Evolutionary conservation across 2,888 invertebrate genomes (phyloP).

Genomic region (Hydraecia micacea): DNA sequence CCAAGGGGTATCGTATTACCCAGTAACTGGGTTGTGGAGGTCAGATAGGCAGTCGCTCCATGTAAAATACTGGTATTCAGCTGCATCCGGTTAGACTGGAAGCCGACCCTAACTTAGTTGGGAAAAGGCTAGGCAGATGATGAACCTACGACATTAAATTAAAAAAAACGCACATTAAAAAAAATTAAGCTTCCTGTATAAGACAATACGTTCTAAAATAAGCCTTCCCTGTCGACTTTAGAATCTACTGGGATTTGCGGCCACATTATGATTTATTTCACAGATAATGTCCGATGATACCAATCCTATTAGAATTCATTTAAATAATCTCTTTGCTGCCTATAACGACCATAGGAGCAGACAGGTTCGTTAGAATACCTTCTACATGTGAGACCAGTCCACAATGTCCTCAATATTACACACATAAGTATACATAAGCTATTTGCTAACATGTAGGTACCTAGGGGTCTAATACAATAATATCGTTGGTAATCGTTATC

Average conservation of each 20-base stretch:
- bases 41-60: too few relatives aligned
- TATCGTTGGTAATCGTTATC: conserved; percentile 51
- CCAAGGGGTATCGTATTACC: too few relatives aligned
- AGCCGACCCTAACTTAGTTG: too few relatives aligned
- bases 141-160: neutral
- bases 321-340: conserved; percentile 6
- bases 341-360: neutral
- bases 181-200: neutral
- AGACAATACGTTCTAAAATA: neutral
- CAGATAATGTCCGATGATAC: neutral
- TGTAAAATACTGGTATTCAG: too few relatives aligned
- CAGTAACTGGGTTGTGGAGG: too few relatives aligned
- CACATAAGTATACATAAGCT: neutral
- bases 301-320: conserved; percentile 2
- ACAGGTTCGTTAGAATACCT: conserved; percentile 15
- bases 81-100: too few relatives aligned
- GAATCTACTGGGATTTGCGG: neutral
- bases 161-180: neutral
- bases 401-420: neutral
- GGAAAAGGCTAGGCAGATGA: too few relatives aligned
- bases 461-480: conserved; percentile 7
- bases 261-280: conserved; percentile 2
- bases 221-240: neutral
- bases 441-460: conserved; percentile 13
- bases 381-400: neutral